phyloP scores from a whole-genome alignment of 2,113 vertebrate species.

The Lanius collurio region DNA sequence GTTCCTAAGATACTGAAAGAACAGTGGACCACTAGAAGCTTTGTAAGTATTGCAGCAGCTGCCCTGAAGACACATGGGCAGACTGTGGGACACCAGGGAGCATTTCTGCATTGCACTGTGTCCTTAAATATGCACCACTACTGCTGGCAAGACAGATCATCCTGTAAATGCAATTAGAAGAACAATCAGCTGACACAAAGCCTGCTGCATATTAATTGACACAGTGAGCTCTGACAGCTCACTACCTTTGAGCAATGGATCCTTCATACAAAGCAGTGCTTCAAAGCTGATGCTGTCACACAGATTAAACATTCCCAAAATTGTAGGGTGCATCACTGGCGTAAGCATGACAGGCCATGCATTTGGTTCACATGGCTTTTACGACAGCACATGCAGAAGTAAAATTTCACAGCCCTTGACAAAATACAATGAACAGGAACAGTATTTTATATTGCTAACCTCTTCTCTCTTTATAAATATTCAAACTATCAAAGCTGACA shows the following conservation, averaged over 20 bases:
- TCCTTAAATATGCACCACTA: neutral
- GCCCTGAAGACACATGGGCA: neutral
- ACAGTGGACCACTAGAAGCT: rapidly evolving
- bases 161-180: neutral
- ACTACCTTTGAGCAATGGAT: neutral
- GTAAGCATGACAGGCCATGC: rapidly evolving
- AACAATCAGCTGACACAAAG: conserved; percentile 26
- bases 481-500: neutral
- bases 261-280: neutral
- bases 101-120: neutral
- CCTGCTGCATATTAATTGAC: neutral
- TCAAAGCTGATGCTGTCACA: neutral
- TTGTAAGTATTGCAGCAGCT: rapidly evolving
- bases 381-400: neutral
- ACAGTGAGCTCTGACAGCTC: neutral
- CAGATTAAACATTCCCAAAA: neutral
- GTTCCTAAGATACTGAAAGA: neutral
- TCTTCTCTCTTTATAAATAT: neutral
- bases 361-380: neutral
- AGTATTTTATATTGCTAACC: neutral
- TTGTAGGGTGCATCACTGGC: neutral
- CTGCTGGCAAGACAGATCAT: neutral
- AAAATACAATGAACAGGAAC: neutral
- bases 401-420: neutral
- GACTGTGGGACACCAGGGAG: neutral